A percentile compares a stretch with the other conserved stretches of the same genome.
These are phyloP conservation scores for Danionella dracula DNA, from an alignment of 2,797 vertebrate genomes.

Conservation along the genomic window DNA sequence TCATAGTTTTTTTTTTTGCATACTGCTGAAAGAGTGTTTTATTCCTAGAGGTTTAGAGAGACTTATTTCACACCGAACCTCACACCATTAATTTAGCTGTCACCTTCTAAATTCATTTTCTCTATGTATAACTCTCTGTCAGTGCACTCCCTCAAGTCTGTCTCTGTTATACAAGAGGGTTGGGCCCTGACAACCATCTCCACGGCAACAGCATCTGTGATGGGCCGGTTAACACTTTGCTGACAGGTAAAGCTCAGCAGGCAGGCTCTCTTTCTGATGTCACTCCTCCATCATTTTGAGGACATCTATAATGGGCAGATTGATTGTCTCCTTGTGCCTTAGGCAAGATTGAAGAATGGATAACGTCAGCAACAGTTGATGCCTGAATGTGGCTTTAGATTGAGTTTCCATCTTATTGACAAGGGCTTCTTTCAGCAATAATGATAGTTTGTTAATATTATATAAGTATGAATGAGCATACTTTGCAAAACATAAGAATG, in stretches of 20 bases:
- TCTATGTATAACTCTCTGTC: neutral
- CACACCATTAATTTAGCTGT: neutral
- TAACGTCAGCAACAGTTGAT: constrained; percentile 7
- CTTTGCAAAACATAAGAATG: neutral
- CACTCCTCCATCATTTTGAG: neutral
- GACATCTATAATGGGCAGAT: neutral
- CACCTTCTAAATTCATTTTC: neutral
- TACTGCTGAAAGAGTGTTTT: too few species aligned
- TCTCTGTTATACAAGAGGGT: constrained; percentile 49
- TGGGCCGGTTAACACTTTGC: constrained; percentile 53
- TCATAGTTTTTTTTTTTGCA: too few species aligned
- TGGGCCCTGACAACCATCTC: constrained; percentile 58
- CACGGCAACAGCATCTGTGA: constrained; percentile 60
- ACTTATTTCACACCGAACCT: neutral
- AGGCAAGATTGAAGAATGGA: neutral
- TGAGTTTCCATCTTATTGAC: neutral
- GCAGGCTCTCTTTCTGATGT: neutral
- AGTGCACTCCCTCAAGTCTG: constrained; percentile 31
- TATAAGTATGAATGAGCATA: neutral
- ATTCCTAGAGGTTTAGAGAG: neutral
- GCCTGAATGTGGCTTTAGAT: too few species aligned
- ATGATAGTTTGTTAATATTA: neutral
- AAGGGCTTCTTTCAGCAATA: neutral
- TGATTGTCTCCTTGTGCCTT: neutral
- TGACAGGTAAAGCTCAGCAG: constrained; percentile 33